Base-by-base conservation (phyloP, 2,113 vertebrate genomes). In the Anguilla japonica region DNA sequence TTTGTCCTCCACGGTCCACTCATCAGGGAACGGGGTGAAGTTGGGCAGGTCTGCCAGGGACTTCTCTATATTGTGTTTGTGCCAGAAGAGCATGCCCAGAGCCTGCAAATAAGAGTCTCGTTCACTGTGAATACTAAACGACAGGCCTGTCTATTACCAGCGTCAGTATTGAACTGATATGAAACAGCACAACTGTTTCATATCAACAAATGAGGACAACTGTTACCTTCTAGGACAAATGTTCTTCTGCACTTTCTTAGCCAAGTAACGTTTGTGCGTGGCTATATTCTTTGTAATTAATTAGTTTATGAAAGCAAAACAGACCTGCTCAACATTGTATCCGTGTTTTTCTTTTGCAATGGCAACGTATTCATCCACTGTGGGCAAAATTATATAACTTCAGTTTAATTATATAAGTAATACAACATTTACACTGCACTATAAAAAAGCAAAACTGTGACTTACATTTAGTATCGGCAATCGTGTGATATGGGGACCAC, bases 1-100 rank as follows among this genome's bases (percentile, higher is more conserved):
- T 94, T 98, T 99, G 88, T 99, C 98, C 95, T 99, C 98, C 81
- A 99, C 97, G 0, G 98, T 99, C 98, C 98, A 99, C 93, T 99
- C 98, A 88, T 99, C 98, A 5, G 98, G 98, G 92, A 99, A 99
- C 85, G 98, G 98, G 39, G 98, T 99, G 95, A 99, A 99, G 93
- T 99, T 99, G 11, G 98, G 98, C 89, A 99, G 95, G 94, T 99
- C 98, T 0, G 98, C 98, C 84, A 99, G 96, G 6, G 98, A 99
- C 94, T 97, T 98, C 94, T 99, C 98, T 63, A 99, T 98, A 94
- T 98, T 98, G 95, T 99, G 98, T 88, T 99, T 99, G 93, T 99
- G 98, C 98, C 98, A 99, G 94, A 99, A 99, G 85, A 99, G 94
- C 98, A 99, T 99, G 87, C 98, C 98, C 40, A 99, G 95, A 81